phyloP scores from a whole-genome alignment of 1,140 invertebrate species.

The Yoshiicerus persimilis region DNA sequence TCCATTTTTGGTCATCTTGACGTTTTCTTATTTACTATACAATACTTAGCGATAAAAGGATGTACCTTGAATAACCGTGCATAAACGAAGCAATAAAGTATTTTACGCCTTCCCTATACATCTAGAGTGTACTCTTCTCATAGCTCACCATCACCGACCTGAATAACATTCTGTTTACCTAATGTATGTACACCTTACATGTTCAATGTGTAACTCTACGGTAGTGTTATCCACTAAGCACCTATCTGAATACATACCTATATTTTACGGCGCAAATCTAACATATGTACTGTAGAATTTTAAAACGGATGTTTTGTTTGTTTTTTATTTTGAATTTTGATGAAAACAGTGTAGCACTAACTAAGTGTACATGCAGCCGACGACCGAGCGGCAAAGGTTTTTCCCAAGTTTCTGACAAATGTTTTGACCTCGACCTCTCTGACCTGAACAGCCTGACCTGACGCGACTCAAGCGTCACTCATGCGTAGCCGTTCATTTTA shows the following conservation, averaged over 20 bases:
- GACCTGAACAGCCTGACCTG: not conserved
- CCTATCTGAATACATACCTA: not conserved
- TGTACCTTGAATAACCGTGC: not conserved
- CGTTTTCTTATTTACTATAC: not conserved
- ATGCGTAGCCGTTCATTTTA: not conserved
- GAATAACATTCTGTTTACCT: not conserved
- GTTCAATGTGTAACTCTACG: not conserved
- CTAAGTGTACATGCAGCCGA: not conserved
- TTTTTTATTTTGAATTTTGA: not conserved
- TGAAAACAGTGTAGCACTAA: not conserved
- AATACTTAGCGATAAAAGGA: not conserved
- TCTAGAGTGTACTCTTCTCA: not conserved
- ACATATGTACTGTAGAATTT: not conserved
- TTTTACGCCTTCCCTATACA: not conserved
- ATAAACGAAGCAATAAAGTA: not conserved
- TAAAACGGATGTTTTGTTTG: not conserved
- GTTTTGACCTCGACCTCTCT: slow-evolving; percentile 12
- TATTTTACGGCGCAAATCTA: not conserved
- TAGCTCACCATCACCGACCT: too few species aligned
- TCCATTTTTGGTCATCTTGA: too few species aligned
- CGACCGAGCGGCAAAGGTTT: not conserved
- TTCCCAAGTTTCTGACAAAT: slow-evolving; percentile 34
- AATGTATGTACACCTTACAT: not conserved
- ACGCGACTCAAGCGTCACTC: not conserved
- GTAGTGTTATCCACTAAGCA: not conserved